Conservation (phyloP, 2,113 vertebrate genomes). For the Ariopsis seemanni region DNA sequence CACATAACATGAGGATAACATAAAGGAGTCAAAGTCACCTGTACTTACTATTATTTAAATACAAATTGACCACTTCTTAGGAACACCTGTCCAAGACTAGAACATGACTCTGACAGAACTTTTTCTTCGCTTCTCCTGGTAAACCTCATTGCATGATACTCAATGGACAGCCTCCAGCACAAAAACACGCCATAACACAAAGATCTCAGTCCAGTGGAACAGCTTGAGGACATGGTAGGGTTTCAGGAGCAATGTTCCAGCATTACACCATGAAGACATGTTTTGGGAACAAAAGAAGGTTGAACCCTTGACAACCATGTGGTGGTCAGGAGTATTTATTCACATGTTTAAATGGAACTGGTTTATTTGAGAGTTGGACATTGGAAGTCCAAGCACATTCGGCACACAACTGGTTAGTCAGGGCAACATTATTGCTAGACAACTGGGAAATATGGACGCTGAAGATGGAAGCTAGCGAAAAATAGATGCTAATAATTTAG, state of each 20-base stretch:
- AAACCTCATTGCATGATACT: not conserved
- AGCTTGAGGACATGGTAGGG: not conserved
- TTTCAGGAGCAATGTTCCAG: not conserved
- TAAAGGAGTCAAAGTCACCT: not conserved
- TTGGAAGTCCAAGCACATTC: too few species aligned
- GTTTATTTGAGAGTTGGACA: not conserved
- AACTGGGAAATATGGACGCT: not conserved
- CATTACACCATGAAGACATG: not conserved
- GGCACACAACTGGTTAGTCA: too few species aligned
- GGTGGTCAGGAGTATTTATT: not conserved
- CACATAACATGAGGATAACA: not conserved
- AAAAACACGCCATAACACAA: not conserved
- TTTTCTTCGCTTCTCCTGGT: not conserved
- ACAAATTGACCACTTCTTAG: not conserved
- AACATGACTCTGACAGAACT: not conserved
- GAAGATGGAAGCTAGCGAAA: not conserved
- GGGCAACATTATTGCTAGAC: too few species aligned
- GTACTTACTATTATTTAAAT: not conserved
- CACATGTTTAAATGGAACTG: not conserved
- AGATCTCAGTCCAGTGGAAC: not conserved
- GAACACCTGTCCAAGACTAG: not conserved
- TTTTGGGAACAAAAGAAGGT: not conserved
- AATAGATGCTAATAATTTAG: not conserved
- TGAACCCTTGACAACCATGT: not conserved
- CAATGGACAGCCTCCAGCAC: not conserved